Conservation (phyloP, 2,113 vertebrate species). For the Channa maculata region DNA sequence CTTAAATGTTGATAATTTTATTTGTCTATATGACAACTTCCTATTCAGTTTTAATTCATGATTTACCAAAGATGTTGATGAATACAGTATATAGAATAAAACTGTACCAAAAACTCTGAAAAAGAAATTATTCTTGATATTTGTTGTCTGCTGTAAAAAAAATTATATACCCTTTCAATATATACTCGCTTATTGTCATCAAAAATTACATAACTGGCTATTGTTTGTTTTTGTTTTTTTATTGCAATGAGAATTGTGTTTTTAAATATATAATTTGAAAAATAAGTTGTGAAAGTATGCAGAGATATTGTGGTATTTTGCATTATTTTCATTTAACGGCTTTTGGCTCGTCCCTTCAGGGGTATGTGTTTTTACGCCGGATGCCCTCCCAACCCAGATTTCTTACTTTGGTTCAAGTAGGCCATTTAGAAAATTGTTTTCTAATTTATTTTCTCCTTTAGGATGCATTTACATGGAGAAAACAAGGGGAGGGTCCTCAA, state of each 20-base stretch:
- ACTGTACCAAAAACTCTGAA: slow-evolving; percentile 17
- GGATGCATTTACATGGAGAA: no score
- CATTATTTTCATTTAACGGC: not conserved
- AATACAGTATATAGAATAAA: slow-evolving; percentile 21
- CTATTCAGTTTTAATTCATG: slow-evolving; percentile 4
- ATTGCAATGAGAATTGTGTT: not conserved
- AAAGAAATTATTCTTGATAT: slow-evolving; percentile 8
- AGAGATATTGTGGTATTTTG: not conserved
- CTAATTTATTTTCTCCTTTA: no score
- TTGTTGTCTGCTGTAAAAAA: slow-evolving; percentile 26
- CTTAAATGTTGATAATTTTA: not conserved
- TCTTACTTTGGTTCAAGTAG: no score
- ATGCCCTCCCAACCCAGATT: no score
- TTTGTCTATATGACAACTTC: not conserved
- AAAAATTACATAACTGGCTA: no score
- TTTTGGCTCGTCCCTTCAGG: no score
- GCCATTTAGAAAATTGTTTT: no score
- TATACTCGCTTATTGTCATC: not conserved
- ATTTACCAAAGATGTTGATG: slow-evolving; percentile 22
- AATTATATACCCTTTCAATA: slow-evolving; percentile 17
- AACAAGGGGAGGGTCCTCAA: no score
- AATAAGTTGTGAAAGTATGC: not conserved
- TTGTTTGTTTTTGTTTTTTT: no score
- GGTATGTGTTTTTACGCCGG: no score
- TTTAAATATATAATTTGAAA: not conserved